Evolutionary conservation across 2,888 invertebrate genomes (phyloP), one percentile per base, ranked within the genome.

Genomic region (Hanleya hanleyi): DNA sequence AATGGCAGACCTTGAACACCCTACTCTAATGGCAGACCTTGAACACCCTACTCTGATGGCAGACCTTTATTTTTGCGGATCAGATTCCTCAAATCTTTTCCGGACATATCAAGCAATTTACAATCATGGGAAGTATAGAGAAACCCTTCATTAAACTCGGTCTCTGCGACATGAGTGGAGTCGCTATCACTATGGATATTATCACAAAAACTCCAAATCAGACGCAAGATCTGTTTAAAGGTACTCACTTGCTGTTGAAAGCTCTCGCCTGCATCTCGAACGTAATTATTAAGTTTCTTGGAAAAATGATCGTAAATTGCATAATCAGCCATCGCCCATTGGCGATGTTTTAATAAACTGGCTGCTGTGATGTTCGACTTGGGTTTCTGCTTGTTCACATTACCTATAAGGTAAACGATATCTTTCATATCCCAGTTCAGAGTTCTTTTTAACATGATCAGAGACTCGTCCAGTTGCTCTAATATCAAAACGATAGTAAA

Each of bases 381-480:
- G 7, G 47, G 47, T 47, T 71, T 67, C 0, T 29, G 37, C 15
- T 51, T 74, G 26, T 73, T 18, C 2, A 79, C 79, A 50, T 79
- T 79, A 71, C 75, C 74, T 35, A 71, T 32, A 33, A 71, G 73
- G 66, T 79, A 79, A 50, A 79, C 67, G 33, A 79, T 76, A 47
- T 79, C 79, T 33, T 71, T 64, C 0, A 79, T 29, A 0, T 64
- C 47, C 79, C 77, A 77, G 6, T 69, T 69, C 1, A 79, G 70
- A 26, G 67, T 65, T 12, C 79, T 47, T 67, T 67, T 73, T 68
- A 77, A 71, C 41, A 79, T 37, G 6, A 79, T 71, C 12, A 79
- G 67, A 5, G 77, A 77, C 67, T 76, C 79, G 68, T 79, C 79
- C 36, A 76, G 76, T 22, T 33, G 49, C 38, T 79, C 77, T 12